Evolutionary conservation across 2,113 vertebrate genomes (phyloP).

Genomic region (Sphyrna mokarran): DNA sequence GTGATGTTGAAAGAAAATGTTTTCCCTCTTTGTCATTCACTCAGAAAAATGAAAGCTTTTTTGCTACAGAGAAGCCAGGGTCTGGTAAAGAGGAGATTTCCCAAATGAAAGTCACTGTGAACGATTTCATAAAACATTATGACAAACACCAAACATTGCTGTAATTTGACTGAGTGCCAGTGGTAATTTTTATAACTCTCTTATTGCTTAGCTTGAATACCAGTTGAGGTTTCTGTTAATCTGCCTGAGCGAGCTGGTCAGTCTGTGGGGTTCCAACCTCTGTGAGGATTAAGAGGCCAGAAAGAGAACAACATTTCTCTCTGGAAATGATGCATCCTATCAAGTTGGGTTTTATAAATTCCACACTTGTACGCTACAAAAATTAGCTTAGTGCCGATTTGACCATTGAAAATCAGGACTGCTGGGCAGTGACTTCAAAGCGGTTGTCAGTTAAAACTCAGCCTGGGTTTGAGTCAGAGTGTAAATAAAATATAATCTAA

Average conservation of each 20-base stretch:
- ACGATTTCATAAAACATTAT: neutral
- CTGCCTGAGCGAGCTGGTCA: neutral
- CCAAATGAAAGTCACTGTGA: neutral
- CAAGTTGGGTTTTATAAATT: slow-evolving; percentile 17
- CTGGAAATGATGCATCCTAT: neutral
- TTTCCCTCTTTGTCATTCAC: neutral
- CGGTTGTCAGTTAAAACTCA: neutral
- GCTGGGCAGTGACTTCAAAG: neutral
- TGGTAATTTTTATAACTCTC: neutral
- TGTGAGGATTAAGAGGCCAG: slow-evolving; percentile 9
- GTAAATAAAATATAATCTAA: neutral
- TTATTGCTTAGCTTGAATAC: neutral
- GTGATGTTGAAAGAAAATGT: neutral
- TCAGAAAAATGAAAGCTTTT: neutral
- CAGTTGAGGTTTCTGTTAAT: neutral
- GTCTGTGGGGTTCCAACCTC: slow-evolving; percentile 10
- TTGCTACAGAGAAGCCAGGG: neutral
- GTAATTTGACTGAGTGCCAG: neutral
- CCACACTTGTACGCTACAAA: neutral
- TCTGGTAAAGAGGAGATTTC: neutral
- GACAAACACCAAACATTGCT: neutral
- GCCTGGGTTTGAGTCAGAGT: neutral
- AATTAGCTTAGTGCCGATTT: neutral
- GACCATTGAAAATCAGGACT: neutral
- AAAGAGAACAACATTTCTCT: neutral